Evolutionary conservation across 2,888 invertebrate genomes (phyloP), one percentile per base, ranked within the genome.

Genomic region (Rhabditoides inermis): DNA sequence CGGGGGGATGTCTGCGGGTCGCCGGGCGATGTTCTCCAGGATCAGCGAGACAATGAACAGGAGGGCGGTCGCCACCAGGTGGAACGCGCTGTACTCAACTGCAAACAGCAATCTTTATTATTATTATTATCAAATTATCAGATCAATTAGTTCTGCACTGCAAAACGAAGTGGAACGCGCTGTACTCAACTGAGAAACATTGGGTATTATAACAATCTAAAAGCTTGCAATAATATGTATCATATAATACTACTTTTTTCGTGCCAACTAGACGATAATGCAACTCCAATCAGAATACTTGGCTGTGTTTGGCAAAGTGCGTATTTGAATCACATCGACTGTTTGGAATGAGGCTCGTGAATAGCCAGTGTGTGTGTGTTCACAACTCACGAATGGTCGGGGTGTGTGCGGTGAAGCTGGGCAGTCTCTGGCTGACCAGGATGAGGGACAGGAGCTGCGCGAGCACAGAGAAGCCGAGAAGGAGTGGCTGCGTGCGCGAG

Each of bases 31-130:
- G 42, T 61, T 45, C 20, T 72, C 65, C 12, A 76, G 62, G 20
- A 72, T 58, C 20, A 73, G 56, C 3, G 62, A 67, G 22, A 58
- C 40, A 36, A 75, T 53, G 56, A 76, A 72, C 12, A 74, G 60
- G 18, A 73, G 36, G 0, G 59, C 63, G 3, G 73, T 76, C 56
- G 63, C 58, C 18, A 60, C 55, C 61, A 76, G 53, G 60, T 76
- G 76, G 66, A 76, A 74, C 2, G 64, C 64, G 36, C 70, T 66
- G 60, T 60, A 76, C 58, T 64, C 63, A 30, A 76, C 76, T 76
- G 59, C 53, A 72, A 69, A 12, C 3, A 20, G 25, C n/a, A n/a
- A n/a, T n/a, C n/a, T n/a, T n/a, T 35, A 23, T 23, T 12, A 25
- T 46, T 27, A 36, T 36, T 26, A 22, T 25, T 46, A 46, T 36